phyloP scores from a whole-genome alignment of 2,113 vertebrate species.

The Strigops habroptila region DNA sequence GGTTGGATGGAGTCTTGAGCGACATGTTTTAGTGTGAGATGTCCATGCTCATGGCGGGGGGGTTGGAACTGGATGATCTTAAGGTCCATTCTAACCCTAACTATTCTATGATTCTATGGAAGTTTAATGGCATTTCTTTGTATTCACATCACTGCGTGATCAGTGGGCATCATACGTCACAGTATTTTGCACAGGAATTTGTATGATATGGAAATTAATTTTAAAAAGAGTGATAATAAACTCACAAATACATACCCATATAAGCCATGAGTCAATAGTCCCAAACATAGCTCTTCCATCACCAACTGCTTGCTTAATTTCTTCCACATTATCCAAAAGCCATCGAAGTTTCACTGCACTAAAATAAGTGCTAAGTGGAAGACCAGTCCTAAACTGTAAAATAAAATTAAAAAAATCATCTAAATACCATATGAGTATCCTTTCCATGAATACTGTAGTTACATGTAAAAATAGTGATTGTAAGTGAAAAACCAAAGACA shows the following conservation, averaged over 20 bases:
- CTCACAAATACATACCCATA: constrained; percentile 84
- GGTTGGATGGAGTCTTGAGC: background rate
- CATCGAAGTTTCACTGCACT: constrained; percentile 95
- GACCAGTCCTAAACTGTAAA: constrained; percentile 89
- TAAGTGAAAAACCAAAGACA: background rate
- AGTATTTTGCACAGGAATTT: background rate
- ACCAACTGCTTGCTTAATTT: constrained; percentile 77
- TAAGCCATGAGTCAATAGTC: constrained; percentile 97
- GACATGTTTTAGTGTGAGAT: background rate
- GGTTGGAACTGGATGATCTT: background rate
- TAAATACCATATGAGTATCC: background rate
- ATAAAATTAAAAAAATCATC: background rate
- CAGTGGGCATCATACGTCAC: background rate
- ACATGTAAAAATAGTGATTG: background rate
- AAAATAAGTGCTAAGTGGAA: constrained; percentile 97
- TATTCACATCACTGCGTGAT: background rate
- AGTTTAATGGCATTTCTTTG: background rate
- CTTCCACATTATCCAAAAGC: constrained; percentile 90
- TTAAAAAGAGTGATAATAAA: background rate
- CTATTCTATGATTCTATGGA: background rate
- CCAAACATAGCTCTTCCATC: constrained; percentile 87
- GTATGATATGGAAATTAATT: background rate
- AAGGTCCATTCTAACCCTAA: background rate
- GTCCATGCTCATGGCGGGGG: background rate
- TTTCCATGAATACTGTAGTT: background rate